Conservation (phyloP, 2,113 vertebrate species). For the Petroica traversi region DNA sequence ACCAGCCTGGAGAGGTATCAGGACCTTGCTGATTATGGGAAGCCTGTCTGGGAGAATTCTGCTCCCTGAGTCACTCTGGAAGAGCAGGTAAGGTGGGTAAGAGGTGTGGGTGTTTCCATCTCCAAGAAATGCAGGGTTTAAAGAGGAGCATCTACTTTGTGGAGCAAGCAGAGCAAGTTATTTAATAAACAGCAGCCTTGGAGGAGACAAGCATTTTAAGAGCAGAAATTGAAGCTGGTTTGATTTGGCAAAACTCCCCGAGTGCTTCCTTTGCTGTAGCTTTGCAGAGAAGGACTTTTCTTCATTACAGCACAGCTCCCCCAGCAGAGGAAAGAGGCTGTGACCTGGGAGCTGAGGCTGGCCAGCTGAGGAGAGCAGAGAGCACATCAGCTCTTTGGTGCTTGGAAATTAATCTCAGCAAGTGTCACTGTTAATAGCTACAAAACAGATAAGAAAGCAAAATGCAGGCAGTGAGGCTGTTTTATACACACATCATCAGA, state of each 20-base stretch:
- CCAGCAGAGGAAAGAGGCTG: neutral
- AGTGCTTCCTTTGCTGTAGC: neutral
- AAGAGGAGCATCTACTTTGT: neutral
- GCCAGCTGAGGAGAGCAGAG: neutral
- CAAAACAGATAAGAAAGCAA: neutral
- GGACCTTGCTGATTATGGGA: neutral
- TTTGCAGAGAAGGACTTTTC: neutral
- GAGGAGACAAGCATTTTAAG: neutral
- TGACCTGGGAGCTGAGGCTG: neutral
- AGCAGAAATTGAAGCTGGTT: neutral
- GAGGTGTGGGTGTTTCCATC: neutral
- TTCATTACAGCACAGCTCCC: neutral
- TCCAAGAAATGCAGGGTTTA: neutral
- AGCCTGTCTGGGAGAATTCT: neutral
- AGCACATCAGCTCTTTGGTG: neutral
- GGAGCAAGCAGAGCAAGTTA: neutral
- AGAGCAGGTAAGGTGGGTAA: neutral
- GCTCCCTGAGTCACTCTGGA: neutral
- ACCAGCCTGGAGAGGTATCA: neutral
- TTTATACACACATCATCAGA: neutral
- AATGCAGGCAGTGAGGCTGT: neutral
- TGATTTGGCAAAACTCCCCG: neutral
- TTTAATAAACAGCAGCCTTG: neutral
- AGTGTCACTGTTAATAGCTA: neutral
- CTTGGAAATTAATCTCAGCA: neutral